Percentiles rank a stretch among this genome's conserved stretches.
Conservation (phyloP, 30 jellyfish, hydroid and myxozoan species). For the Catostylus mosaicus region DNA sequence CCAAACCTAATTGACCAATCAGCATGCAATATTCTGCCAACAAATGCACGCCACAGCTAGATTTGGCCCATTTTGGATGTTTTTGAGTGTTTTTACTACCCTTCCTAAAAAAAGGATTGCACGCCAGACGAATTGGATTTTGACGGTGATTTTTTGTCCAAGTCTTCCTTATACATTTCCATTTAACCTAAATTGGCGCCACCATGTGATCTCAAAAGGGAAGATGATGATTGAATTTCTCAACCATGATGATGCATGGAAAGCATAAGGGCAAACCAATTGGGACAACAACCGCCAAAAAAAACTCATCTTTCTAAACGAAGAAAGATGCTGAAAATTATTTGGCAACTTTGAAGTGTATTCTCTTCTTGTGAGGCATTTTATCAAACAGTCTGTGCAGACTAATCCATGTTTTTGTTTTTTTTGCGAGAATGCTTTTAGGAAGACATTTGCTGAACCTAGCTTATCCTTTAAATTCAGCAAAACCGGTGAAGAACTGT, state of each 20-base stretch:
- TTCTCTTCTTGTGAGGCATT: constrained; percentile 11
- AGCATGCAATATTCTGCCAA: constrained; percentile 10
- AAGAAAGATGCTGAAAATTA: constrained; percentile 20
- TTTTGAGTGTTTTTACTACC: too few species aligned
- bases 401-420: constrained; percentile 18
- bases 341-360: constrained; percentile 12
- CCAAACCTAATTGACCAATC: constrained; percentile 21
- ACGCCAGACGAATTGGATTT: background rate
- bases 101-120: too few species aligned
- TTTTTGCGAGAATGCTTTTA: background rate
- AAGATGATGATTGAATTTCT: background rate
- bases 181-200: constrained; percentile 35
- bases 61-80: too few species aligned
- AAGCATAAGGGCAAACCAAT: too few species aligned
- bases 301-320: constrained; percentile 11
- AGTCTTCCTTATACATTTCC: constrained; percentile 5
- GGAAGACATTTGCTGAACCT: constrained; percentile 30
- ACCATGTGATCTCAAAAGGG: constrained; percentile 22
- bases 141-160: constrained; percentile 13
- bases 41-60: constrained; percentile 14
- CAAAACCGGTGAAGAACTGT: constrained; percentile 18
- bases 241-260: too few species aligned
- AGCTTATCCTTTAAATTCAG: background rate
- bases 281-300: too few species aligned
- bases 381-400: constrained; percentile 30